Evolutionary conservation across 1,140 invertebrate genomes (phyloP).

Genomic region (Melitaea cinxia): DNA sequence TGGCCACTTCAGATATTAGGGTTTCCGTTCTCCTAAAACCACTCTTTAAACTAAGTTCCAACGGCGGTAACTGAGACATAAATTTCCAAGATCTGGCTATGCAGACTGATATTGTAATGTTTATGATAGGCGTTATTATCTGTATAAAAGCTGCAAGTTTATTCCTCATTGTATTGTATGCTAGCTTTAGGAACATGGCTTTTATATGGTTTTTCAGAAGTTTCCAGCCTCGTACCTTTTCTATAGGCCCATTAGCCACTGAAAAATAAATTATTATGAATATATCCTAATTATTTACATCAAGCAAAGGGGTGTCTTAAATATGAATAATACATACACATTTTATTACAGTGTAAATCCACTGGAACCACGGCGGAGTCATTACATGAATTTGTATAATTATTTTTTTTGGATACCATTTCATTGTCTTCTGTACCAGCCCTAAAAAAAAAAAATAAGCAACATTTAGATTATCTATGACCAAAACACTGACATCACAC

Average conservation of each 20-base stretch:
- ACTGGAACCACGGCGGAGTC: slow-evolving; percentile 50
- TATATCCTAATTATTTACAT: too few relatives aligned
- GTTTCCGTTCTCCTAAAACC: slow-evolving; percentile 66
- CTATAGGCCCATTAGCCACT: slow-evolving; percentile 58
- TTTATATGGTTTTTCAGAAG: slow-evolving; percentile 83
- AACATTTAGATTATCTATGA: not conserved
- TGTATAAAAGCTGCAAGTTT: slow-evolving; percentile 83
- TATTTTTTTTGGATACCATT: slow-evolving; percentile 37
- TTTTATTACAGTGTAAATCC: slow-evolving; percentile 35
- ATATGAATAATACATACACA: slow-evolving; percentile 20
- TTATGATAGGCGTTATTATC: slow-evolving; percentile 83
- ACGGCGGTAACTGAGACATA: slow-evolving; percentile 69
- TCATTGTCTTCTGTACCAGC: slow-evolving; percentile 73
- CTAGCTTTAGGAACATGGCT: slow-evolving; percentile 85
- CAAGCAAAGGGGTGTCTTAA: too few relatives aligned
- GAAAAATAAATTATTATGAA: slow-evolving; percentile 30
- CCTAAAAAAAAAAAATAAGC: slow-evolving; percentile 52
- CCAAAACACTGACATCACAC: not conserved
- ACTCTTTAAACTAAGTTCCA: slow-evolving; percentile 68
- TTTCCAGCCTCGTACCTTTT: slow-evolving; percentile 69
- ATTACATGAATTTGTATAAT: slow-evolving; percentile 38
- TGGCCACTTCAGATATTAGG: slow-evolving; percentile 49
- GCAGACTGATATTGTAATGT: slow-evolving; percentile 83
- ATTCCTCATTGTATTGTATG: slow-evolving; percentile 81
- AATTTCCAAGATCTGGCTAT: slow-evolving; percentile 77